Conservation (phyloP, 2,113 vertebrate species). For the Grus americana region DNA sequence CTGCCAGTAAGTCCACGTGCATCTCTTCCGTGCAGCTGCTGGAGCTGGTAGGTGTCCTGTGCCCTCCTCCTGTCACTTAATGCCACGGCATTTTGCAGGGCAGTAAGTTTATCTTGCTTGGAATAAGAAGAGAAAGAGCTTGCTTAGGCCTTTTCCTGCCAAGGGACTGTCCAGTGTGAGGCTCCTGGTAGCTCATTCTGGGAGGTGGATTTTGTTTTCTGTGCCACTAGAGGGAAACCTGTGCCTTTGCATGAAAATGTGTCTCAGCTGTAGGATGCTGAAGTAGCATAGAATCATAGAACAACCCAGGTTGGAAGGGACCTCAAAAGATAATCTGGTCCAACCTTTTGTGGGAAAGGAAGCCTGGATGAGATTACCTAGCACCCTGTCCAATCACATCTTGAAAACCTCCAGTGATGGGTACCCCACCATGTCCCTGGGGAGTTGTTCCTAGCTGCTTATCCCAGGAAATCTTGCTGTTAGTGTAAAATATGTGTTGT, state of each 20-base stretch:
- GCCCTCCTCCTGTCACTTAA: neutral
- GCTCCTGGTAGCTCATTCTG: neutral
- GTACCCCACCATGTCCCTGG: no score
- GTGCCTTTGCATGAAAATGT: neutral
- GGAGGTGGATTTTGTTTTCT: constrained; percentile 42
- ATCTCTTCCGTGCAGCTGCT: neutral
- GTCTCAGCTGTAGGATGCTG: neutral
- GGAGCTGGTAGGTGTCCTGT: neutral
- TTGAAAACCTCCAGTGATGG: no score
- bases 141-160: neutral
- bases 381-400: no score
- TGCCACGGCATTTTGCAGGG: neutral
- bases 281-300: no score
- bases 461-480: neutral
- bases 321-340: no score
- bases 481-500: neutral
- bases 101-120: neutral
- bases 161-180: neutral
- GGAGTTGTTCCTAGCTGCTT: neutral
- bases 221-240: constrained; percentile 75
- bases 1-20: neutral
- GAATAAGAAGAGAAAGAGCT: neutral
- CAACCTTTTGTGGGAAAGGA: no score
- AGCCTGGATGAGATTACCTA: no score
- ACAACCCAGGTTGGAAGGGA: no score